Percentiles rank a stretch among this genome's conserved stretches.
phyloP scores from a whole-genome alignment of 2,888 invertebrate species.

The Acanthosoma haemorrhoidale region DNA sequence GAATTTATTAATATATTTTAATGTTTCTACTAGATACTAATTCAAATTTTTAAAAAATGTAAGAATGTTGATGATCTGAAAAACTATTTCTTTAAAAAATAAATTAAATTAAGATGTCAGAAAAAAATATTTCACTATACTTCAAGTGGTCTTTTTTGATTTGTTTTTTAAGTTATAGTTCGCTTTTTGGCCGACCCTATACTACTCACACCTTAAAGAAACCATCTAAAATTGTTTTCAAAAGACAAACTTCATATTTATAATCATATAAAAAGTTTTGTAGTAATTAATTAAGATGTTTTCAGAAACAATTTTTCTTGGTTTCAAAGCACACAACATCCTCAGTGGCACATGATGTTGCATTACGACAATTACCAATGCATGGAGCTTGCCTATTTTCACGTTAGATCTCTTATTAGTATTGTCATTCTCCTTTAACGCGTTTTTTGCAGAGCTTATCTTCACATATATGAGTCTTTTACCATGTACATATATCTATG shows the following conservation, averaged over 20 bases:
- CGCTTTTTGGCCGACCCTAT: constrained; percentile 14
- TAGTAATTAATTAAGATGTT: no score
- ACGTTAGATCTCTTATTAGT: constrained; percentile 25
- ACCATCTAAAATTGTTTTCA: constrained; percentile 10
- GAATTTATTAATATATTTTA: no score
- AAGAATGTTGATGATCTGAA: no score
- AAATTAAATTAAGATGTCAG: no score
- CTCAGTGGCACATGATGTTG: constrained; percentile 31
- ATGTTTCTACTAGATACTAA: no score
- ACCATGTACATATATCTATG: constrained; percentile 27
- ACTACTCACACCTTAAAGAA: constrained; percentile 20
- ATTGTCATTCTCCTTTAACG: constrained; percentile 25
- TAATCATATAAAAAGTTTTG: neutral
- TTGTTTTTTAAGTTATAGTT: no score
- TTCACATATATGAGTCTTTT: constrained; percentile 19
- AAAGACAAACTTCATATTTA: neutral
- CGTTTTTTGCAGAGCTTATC: constrained; percentile 27
- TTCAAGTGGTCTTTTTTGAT: no score
- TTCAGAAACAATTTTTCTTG: neutral
- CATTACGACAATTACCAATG: constrained; percentile 30
- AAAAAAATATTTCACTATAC: no score
- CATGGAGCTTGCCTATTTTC: constrained; percentile 31
- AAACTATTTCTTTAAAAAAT: no score
- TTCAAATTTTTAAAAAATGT: no score
- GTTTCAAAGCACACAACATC: constrained; percentile 22